phyloP scores from a whole-genome alignment of 2,797 vertebrate species.

The Chrysocyon brachyurus region DNA sequence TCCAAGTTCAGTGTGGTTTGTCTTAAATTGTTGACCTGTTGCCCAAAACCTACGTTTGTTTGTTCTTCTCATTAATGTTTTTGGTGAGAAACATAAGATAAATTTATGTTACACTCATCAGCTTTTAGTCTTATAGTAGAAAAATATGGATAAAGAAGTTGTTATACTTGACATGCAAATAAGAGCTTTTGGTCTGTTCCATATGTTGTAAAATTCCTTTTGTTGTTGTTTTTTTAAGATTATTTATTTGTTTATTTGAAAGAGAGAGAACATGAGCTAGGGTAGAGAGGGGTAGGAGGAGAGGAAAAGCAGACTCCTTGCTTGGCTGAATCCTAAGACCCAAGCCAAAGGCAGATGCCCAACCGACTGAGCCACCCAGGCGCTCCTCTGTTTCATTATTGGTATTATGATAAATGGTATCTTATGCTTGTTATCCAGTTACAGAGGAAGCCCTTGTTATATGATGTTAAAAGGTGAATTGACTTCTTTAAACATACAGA shows the following conservation, averaged over 20 bases:
- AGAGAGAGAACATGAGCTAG: too few species aligned
- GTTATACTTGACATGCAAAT: neutral
- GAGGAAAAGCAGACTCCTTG: too few species aligned
- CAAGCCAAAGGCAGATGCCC: too few species aligned
- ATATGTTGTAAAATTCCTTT: conserved; percentile 50
- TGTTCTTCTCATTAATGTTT: conserved; percentile 24
- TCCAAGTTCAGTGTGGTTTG: conserved; percentile 1
- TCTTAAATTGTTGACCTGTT: conserved; percentile 39
- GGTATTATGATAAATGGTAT: neutral
- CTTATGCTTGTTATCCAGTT: conserved; percentile 41
- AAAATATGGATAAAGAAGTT: conserved; percentile 23
- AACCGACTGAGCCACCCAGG: too few species aligned
- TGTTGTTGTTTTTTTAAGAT: neutral
- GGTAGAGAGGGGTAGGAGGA: too few species aligned
- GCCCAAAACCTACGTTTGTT: conserved; percentile 26
- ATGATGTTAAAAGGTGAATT: conserved; percentile 50
- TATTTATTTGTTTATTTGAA: too few species aligned
- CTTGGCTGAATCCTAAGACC: too few species aligned
- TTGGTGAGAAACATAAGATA: conserved; percentile 54
- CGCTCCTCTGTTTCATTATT: conserved; percentile 37
- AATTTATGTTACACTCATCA: conserved; percentile 45
- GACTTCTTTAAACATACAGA: neutral
- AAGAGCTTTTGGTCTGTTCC: conserved; percentile 37
- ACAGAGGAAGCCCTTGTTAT: conserved; percentile 44
- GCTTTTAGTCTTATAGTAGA: conserved; percentile 35